These are phyloP conservation scores for Lycia hirtaria DNA, from an alignment of 2,888 invertebrate species.

Conservation along the genomic window DNA sequence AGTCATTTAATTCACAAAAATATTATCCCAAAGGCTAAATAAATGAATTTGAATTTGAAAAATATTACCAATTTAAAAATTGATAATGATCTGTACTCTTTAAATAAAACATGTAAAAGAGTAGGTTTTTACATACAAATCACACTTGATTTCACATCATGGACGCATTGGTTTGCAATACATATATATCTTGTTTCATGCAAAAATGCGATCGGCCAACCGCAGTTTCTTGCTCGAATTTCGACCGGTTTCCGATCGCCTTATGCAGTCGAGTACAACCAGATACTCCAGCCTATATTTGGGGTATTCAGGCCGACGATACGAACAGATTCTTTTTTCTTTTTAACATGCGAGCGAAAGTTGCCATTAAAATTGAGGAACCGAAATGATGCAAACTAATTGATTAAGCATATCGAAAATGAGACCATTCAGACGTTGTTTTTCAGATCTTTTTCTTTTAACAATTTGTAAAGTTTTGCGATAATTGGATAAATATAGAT, in stretches of 20 bases:
- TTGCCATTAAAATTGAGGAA: slow-evolving; percentile 22
- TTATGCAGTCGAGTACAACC: slow-evolving; percentile 50
- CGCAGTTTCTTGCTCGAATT: slow-evolving; percentile 58
- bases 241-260: slow-evolving; percentile 65
- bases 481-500: too few species aligned
- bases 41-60: too few species aligned
- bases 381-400: neutral
- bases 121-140: too few species aligned
- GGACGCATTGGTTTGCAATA: slow-evolving; percentile 47
- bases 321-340: slow-evolving; percentile 40
- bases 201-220: slow-evolving; percentile 65
- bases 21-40: too few species aligned
- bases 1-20: too few species aligned
- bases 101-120: too few species aligned
- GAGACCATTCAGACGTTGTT: too few species aligned
- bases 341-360: slow-evolving; percentile 27
- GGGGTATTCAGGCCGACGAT: slow-evolving; percentile 41
- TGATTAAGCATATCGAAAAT: neutral
- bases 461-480: too few species aligned
- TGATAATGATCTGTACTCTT: too few species aligned
- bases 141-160: slow-evolving; percentile 57
- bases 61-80: too few species aligned
- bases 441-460: too few species aligned
- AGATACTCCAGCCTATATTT: slow-evolving; percentile 53
- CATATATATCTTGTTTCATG: slow-evolving; percentile 67